phyloP scores from a whole-genome alignment of 2,888 invertebrate species.

The Heliconius erato region DNA sequence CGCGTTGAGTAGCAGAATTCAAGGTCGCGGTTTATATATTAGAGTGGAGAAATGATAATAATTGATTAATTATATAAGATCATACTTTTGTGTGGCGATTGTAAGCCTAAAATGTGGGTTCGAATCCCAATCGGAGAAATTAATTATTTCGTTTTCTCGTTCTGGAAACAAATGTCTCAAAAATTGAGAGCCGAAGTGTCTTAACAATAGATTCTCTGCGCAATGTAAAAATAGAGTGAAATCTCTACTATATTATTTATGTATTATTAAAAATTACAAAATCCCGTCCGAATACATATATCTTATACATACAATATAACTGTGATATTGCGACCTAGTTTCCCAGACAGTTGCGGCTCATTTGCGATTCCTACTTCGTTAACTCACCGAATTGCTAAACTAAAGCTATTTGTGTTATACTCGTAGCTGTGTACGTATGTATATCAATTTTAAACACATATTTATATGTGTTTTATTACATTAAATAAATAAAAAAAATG shows the following conservation, averaged over 20 bases:
- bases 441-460: constrained; percentile 1
- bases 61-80: too few species aligned
- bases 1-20: neutral
- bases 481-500: too few species aligned
- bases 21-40: neutral
- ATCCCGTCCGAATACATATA: neutral
- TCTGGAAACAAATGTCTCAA: too few species aligned
- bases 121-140: too few species aligned
- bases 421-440: constrained; percentile 5
- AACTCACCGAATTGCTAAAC: constrained; percentile 42
- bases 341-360: constrained; percentile 40
- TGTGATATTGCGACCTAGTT: constrained; percentile 33
- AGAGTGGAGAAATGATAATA: neutral
- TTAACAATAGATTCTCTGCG: too few species aligned
- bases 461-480: neutral
- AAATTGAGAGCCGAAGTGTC: too few species aligned
- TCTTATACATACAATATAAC: constrained; percentile 9
- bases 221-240: too few species aligned
- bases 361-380: constrained; percentile 46
- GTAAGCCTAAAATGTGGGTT: too few species aligned
- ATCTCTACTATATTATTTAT: too few species aligned
- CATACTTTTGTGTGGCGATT: too few species aligned
- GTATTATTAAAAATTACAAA: too few species aligned
- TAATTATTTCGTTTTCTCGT: too few species aligned
- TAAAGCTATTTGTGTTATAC: constrained; percentile 31